phyloP scores from a whole-genome alignment of 1,140 invertebrate species.

The Holotrichia oblita region DNA sequence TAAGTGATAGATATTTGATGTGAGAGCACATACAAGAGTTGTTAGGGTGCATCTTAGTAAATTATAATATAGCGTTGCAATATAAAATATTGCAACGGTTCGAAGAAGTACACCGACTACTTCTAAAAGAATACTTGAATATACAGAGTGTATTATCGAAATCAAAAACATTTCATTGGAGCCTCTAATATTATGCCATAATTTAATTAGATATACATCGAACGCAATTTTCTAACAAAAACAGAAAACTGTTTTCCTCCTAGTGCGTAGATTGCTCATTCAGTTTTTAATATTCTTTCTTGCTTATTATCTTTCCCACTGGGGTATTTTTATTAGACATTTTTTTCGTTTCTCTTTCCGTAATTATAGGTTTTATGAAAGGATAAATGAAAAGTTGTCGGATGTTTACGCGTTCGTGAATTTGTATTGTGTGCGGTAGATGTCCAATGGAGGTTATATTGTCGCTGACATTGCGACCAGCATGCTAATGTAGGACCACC shows the following conservation, averaged over 20 bases:
- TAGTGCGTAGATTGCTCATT: background rate
- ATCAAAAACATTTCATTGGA: no score
- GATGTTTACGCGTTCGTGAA: conserved; percentile 27
- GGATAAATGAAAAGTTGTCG: conserved; percentile 37
- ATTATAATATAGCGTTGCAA: no score
- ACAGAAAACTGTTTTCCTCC: background rate
- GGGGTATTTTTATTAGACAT: conserved; percentile 27
- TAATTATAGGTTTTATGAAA: conserved; percentile 40
- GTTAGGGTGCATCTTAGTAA: no score
- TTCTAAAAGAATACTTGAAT: no score
- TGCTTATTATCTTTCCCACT: background rate
- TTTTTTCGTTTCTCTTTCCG: conserved; percentile 10
- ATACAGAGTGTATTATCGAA: no score
- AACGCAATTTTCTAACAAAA: background rate
- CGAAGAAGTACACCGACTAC: no score
- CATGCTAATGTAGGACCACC: conserved; percentile 27
- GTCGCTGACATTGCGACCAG: background rate
- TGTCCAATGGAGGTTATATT: background rate
- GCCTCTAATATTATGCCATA: no score
- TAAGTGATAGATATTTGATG: no score
- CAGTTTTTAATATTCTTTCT: background rate
- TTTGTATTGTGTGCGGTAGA: background rate
- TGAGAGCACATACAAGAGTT: no score
- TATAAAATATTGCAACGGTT: no score
- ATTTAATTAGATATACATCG: background rate